phyloP scores from a whole-genome alignment of 2,888 invertebrate genomes.

The Ethmia dodecea region DNA sequence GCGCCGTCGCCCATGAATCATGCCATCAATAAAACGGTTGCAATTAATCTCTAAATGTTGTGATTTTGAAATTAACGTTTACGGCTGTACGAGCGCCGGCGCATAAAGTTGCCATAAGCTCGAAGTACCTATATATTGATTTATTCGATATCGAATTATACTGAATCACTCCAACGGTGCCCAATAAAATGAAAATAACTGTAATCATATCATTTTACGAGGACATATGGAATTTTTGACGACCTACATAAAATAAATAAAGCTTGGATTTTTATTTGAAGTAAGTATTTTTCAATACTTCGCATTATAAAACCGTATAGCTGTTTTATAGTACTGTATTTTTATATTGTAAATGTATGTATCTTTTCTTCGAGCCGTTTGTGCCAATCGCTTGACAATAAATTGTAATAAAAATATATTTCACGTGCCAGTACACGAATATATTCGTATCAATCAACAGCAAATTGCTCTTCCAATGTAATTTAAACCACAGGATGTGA shows the following conservation, averaged over 20 bases:
- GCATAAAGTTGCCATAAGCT: not conserved
- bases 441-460: slow-evolving; percentile 48
- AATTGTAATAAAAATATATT: too few relatives aligned
- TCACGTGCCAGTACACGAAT: too few relatives aligned
- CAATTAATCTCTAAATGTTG: not conserved
- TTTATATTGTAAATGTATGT: too few relatives aligned
- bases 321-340: too few relatives aligned
- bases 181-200: slow-evolving; percentile 4
- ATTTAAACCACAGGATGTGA: slow-evolving; percentile 69
- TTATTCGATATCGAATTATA: slow-evolving; percentile 1
- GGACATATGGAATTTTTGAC: not conserved
- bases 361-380: too few relatives aligned
- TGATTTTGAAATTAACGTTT: not conserved
- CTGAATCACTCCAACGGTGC: slow-evolving; percentile 4
- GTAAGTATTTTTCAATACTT: too few relatives aligned
- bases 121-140: slow-evolving; percentile 1
- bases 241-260: too few relatives aligned
- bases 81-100: not conserved
- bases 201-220: not conserved
- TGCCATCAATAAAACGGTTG: not conserved
- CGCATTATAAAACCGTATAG: too few relatives aligned
- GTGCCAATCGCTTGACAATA: too few relatives aligned
- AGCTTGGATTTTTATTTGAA: too few relatives aligned
- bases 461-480: slow-evolving; percentile 57
- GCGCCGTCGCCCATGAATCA: not conserved